Percentiles rank a stretch among this genome's conserved stretches.
Conservation (phyloP, 2,797 vertebrate species). For the Scyliorhinus canicula region DNA sequence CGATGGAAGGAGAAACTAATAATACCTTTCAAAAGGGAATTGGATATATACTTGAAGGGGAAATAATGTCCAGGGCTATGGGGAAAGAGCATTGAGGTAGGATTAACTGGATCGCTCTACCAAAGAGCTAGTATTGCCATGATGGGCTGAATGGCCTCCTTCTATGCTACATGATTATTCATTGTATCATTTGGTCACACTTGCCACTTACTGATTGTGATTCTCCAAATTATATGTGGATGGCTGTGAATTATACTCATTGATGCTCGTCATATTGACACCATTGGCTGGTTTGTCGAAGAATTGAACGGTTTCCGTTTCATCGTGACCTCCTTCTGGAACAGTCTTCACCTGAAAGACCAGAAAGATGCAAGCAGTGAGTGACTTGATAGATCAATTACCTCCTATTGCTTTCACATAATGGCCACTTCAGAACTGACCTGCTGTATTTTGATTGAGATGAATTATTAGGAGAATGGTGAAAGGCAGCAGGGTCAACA, state of each 20-base stretch:
- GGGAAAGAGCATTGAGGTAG: too few relatives aligned
- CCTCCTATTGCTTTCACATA: neutral
- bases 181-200: neutral
- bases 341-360: conserved; percentile 74
- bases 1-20: too few relatives aligned
- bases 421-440: neutral
- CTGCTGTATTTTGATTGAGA: neutral
- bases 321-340: conserved; percentile 57
- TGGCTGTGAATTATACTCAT: conserved; percentile 44
- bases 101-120: neutral
- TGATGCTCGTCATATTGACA: conserved; percentile 51
- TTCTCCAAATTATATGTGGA: conserved; percentile 47
- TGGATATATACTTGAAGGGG: too few relatives aligned
- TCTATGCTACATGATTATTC: neutral
- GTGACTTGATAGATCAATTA: neutral
- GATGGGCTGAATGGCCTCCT: neutral
- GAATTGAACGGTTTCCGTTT: conserved; percentile 60
- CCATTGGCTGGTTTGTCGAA: conserved; percentile 62
- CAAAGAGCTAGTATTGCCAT: neutral
- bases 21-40: too few relatives aligned
- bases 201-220: conserved; percentile 52
- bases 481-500: neutral
- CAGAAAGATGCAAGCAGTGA: neutral
- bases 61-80: too few relatives aligned
- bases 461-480: neutral